phyloP scores from a whole-genome alignment of 2,797 vertebrate species.

The Sylvilagus floridanus region DNA sequence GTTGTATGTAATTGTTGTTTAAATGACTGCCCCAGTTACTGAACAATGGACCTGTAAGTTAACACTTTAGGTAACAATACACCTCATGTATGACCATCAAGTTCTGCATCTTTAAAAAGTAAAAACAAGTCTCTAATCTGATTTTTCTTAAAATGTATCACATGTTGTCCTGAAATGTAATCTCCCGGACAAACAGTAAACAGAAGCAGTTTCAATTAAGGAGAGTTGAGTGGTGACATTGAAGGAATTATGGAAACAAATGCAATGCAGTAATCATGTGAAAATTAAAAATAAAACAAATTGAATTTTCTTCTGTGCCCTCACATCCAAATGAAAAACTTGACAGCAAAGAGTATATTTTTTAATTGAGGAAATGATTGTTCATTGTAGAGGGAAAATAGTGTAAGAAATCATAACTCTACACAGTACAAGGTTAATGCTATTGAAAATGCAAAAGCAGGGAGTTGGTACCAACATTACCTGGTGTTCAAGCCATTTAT shows the following conservation, averaged over 20 bases:
- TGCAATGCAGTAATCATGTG: constrained; percentile 61
- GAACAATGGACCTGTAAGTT: not conserved
- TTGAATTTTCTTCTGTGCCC: not conserved
- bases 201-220: constrained; percentile 72
- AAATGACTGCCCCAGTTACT: not conserved
- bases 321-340: constrained; percentile 62
- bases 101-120: not conserved
- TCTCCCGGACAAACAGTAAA: constrained; percentile 17
- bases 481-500: constrained; percentile 80
- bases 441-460: constrained; percentile 81
- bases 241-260: constrained; percentile 72
- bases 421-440: constrained; percentile 82
- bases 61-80: not conserved
- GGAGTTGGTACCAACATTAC: constrained; percentile 73
- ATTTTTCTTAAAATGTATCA: constrained; percentile 51
- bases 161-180: constrained; percentile 72
- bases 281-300: constrained; percentile 69
- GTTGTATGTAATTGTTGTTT: constrained; percentile 34
- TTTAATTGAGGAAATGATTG: constrained; percentile 78
- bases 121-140: constrained; percentile 3
- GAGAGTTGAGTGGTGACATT: constrained; percentile 49
- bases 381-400: constrained; percentile 65
- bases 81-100: not conserved
- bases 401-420: constrained; percentile 72
- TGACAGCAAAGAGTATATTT: constrained; percentile 62